Evolutionary conservation across 2,888 invertebrate genomes (phyloP).

Genomic region (Galerucella calmariensis): DNA sequence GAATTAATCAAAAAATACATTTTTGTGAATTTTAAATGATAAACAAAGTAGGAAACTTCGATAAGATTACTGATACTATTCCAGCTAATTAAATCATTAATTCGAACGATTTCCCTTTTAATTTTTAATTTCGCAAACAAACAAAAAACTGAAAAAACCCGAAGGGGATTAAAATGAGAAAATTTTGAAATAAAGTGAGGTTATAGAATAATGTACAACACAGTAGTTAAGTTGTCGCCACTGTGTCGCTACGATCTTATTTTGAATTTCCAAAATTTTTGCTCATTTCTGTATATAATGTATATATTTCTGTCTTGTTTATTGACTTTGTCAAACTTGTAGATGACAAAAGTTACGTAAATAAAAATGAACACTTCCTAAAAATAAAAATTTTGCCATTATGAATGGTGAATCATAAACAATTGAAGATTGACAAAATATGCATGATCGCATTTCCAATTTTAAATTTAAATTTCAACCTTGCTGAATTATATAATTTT

Average conservation of each 20-base stretch:
- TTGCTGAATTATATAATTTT: not conserved
- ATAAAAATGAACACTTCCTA: not conserved
- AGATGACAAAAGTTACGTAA: slow-evolving; percentile 1
- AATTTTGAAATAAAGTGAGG: too few relatives aligned
- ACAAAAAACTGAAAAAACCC: too few relatives aligned
- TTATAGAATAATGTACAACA: too few relatives aligned
- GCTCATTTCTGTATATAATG: not conserved
- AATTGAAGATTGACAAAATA: slow-evolving; percentile 2
- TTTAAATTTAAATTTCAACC: slow-evolving; percentile 4
- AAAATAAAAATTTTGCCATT: slow-evolving; percentile 7
- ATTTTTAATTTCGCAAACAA: not conserved
- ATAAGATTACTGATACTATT: not conserved
- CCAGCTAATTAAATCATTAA: not conserved
- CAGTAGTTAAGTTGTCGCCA: too few relatives aligned
- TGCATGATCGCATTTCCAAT: slow-evolving; percentile 2
- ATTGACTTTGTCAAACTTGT: not conserved
- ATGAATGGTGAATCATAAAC: slow-evolving; percentile 10
- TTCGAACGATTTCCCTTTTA: not conserved
- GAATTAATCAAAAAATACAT: too few relatives aligned
- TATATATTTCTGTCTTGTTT: too few relatives aligned
- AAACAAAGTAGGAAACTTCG: not conserved
- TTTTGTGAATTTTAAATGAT: not conserved
- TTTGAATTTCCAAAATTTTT: not conserved
- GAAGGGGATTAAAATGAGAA: too few relatives aligned
- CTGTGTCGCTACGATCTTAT: too few relatives aligned